Evolutionary conservation across 2,888 invertebrate species (phyloP), one percentile per base, ranked within the genome.

Genomic region (Cephus sareptanus): DNA sequence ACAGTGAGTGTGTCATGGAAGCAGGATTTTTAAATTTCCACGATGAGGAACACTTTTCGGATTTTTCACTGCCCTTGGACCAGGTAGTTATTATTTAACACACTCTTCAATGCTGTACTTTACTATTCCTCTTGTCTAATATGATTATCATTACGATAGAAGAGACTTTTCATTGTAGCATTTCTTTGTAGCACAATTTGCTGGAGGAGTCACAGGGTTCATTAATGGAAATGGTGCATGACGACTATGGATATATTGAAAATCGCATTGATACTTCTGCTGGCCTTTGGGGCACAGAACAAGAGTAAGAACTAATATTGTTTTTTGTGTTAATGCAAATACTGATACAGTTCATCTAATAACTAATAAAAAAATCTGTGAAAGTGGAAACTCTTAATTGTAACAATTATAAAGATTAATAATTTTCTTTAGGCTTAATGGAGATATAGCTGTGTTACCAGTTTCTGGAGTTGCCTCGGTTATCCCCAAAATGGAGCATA

Each of bases 1-100:
- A 76, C 30, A 73, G 76, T 76, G 79, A 73, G 71, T 35, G 83
- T 86, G 87, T 83, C 87, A 93, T 93, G 93, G 93, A 93, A 90
- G 90, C 93, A 81, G 92, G 92, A 85, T 92, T 92, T 84, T 86
- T 92, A 81, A 92, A 92, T 88, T 92, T 92, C 84, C 91, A 92
- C 81, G 92, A 93, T 89, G 93, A 91, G 86, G 92, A 93, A 89
- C 92, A 92, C 82, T 93, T 93, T 88, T 89, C 92, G 74, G 89
- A 89, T 84, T 88, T 89, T 84, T 85, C 89, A 81, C 82, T 91
- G 82, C 86, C 87, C 69, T 80, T 88, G 73, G 88, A 88, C 80
- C 88, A 90, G 87, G 89, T 90, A 85, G 86, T 76, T 80, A 74
- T 75, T 34, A 23, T 56, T 56, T 56, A 75, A 6, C 3, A 73